Evolutionary conservation across 2,888 invertebrate species (phyloP).

Genomic region (Tolmerus cingulatus): DNA sequence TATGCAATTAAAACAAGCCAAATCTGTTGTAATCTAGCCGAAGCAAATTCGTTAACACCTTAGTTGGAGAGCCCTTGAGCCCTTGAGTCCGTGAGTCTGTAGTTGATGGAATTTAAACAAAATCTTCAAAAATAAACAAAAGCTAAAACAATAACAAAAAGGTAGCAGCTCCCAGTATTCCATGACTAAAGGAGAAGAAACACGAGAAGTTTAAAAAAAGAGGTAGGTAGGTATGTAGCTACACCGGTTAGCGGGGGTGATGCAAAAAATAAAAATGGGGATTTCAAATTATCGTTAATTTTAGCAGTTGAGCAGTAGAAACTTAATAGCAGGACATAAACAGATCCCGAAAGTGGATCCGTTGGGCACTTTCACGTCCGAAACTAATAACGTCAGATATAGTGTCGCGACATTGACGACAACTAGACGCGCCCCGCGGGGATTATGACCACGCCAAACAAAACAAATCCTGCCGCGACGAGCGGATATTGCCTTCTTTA

Average conservation of each 20-base stretch:
- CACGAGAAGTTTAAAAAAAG: background rate
- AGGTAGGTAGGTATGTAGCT: too few species aligned
- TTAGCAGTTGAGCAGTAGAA: background rate
- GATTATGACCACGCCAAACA: background rate
- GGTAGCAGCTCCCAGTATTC: background rate
- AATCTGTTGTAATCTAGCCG: background rate
- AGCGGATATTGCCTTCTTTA: background rate
- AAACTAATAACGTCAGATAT: conserved; percentile 15
- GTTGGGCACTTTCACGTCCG: background rate
- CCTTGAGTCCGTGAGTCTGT: background rate
- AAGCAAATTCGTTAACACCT: background rate
- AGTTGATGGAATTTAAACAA: background rate
- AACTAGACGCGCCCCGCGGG: conserved; percentile 1
- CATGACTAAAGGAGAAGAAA: background rate
- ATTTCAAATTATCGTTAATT: background rate
- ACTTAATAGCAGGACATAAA: background rate
- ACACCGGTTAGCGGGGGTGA: background rate
- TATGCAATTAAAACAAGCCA: background rate
- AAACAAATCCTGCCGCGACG: background rate
- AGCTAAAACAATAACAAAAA: too few species aligned
- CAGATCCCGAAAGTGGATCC: background rate
- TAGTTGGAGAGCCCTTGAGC: background rate
- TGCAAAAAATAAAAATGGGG: background rate
- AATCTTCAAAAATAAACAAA: background rate
- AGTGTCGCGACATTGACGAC: background rate